phyloP scores from a whole-genome alignment of 2,113 vertebrate species.

The Galeopterus variegatus region DNA sequence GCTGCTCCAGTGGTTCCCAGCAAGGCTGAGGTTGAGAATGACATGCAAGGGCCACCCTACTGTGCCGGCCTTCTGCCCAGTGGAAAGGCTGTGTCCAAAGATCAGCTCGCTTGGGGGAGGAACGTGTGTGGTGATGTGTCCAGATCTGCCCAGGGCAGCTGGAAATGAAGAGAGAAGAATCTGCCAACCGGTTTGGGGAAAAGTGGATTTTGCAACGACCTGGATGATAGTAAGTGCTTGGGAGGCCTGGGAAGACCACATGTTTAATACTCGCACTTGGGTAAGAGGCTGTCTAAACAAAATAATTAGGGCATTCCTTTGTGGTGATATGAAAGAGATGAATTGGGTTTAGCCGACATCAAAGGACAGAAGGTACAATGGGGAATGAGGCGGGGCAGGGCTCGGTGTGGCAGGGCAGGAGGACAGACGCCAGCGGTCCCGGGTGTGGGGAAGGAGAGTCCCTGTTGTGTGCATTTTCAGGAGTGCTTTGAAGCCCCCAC shows the following conservation, averaged over 20 bases:
- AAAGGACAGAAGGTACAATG: constrained; percentile 84
- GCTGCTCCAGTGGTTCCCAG: not conserved
- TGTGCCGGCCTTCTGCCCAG: not conserved
- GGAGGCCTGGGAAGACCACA: constrained; percentile 84
- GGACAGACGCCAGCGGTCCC: not conserved
- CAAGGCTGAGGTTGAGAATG: not conserved
- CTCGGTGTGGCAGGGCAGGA: not conserved
- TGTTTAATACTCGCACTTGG: constrained; percentile 87
- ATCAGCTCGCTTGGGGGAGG: not conserved
- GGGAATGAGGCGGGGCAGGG: constrained; percentile 66
- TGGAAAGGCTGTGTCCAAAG: not conserved
- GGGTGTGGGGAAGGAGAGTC: not conserved
- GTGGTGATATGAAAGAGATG: constrained; percentile 87
- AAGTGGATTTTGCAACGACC: constrained; percentile 81
- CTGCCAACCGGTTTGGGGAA: constrained; percentile 66
- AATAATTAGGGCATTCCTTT: constrained; percentile 86
- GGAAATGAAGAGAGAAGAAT: constrained; percentile 14
- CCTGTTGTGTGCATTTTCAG: constrained; percentile 54
- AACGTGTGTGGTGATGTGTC: not conserved
- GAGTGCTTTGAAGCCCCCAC: constrained; percentile 24
- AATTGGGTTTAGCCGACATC: constrained; percentile 81
- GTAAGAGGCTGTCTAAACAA: constrained; percentile 86
- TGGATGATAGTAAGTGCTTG: constrained; percentile 73
- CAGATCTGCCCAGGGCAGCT: constrained; percentile 54
- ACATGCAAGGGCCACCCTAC: rapidly evolving